phyloP scores from a whole-genome alignment of 2,113 vertebrate genomes.

The Carettochelys insculpta region DNA sequence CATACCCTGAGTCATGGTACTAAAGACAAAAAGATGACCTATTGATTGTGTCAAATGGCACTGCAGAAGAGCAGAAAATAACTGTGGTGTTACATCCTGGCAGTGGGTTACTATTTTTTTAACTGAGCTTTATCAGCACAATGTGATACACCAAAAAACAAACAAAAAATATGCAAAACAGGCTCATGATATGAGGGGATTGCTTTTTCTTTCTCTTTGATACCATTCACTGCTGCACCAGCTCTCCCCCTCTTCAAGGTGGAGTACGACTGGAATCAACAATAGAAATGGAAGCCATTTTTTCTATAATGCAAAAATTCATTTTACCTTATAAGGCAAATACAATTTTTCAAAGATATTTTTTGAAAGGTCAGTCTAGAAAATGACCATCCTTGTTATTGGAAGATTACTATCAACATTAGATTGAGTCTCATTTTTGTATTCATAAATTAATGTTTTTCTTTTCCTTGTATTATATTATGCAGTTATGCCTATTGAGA shows the following conservation, averaged over 20 bases:
- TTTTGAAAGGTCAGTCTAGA: not conserved
- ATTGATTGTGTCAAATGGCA: not conserved
- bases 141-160: not conserved
- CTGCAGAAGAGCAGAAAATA: not conserved
- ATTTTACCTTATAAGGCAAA: constrained; percentile 2
- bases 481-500: not conserved
- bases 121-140: not conserved
- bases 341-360: not conserved
- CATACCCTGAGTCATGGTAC: not conserved
- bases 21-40: not conserved
- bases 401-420: constrained; percentile 17
- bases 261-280: constrained; percentile 13
- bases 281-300: constrained; percentile 16
- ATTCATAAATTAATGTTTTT: constrained; percentile 2
- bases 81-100: not conserved
- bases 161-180: too few relatives aligned
- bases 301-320: constrained; percentile 21
- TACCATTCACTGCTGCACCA: not conserved
- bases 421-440: constrained; percentile 15
- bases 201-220: not conserved
- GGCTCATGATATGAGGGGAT: not conserved
- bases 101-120: not conserved
- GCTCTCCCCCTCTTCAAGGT: not conserved
- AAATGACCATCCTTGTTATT: constrained; percentile 25
- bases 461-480: not conserved